phyloP scores from a whole-genome alignment of 2,113 vertebrate species.

The Falcunculus frontatus region DNA sequence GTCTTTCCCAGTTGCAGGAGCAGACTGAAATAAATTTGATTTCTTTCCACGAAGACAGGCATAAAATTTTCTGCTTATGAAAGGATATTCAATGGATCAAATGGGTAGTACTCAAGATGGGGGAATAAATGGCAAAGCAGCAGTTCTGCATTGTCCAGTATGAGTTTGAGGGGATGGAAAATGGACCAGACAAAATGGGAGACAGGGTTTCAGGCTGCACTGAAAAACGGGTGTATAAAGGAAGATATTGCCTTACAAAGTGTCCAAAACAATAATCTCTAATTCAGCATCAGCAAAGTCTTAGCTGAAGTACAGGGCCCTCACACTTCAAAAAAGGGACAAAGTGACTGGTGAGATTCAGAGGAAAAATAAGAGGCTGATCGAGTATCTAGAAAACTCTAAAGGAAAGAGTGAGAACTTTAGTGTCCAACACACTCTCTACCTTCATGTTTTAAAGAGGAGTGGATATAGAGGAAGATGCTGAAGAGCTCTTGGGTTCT shows the following conservation, averaged over 20 bases:
- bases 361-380: neutral
- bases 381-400: neutral
- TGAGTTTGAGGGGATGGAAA: neutral
- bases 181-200: neutral
- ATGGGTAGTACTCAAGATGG: neutral
- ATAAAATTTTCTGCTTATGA: neutral
- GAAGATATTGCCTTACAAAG: neutral
- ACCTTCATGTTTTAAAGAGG: neutral
- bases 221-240: neutral
- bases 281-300: neutral
- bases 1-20: neutral
- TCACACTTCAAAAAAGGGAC: neutral
- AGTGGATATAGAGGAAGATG: neutral
- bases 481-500: neutral
- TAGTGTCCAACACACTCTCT: neutral
- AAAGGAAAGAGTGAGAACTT: neutral
- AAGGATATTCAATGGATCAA: neutral
- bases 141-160: neutral
- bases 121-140: neutral
- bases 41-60: neutral
- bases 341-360: neutral
- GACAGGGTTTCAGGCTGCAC: neutral
- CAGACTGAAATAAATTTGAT: neutral
- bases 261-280: neutral
- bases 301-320: neutral